These are phyloP conservation scores for Pelmatolapia mariae DNA, from an alignment of 2,113 vertebrate genomes.

Conservation along the genomic window DNA sequence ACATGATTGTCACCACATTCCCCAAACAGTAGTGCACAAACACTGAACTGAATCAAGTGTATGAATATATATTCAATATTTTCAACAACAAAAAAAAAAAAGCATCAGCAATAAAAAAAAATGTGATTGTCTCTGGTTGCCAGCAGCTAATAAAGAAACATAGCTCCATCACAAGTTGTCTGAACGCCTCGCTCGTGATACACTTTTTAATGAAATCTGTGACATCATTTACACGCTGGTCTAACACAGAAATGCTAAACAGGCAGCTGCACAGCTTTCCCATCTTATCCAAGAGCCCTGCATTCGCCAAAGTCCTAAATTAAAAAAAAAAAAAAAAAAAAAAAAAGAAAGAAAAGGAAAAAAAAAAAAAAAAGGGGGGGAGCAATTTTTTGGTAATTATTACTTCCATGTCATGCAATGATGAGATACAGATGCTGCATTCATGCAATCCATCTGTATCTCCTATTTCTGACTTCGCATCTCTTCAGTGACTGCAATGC, in stretches of 20 bases:
- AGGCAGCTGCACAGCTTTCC: not conserved
- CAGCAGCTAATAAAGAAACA: not conserved
- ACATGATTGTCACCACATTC: conserved; percentile 41
- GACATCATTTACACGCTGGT: not conserved
- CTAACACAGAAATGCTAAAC: not conserved
- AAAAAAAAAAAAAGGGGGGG: fast-evolving
- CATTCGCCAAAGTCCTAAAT: not conserved
- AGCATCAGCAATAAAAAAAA: not conserved
- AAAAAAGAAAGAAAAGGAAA: fast-evolving
- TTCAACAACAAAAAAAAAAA: conserved; percentile 9
- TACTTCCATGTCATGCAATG: not conserved
- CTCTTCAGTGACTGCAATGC: not conserved
- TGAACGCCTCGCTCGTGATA: not conserved
- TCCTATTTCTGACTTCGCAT: not conserved
- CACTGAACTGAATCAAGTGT: not conserved
- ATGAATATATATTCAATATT: not conserved
- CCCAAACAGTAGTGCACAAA: not conserved
- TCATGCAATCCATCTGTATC: not conserved
- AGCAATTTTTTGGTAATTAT: not conserved
- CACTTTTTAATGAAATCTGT: not conserved
- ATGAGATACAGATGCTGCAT: not conserved
- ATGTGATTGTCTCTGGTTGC: conserved; percentile 28
- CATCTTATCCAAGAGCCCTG: not conserved
- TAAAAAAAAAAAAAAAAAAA: fast-evolving
- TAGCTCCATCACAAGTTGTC: not conserved